phyloP scores from a whole-genome alignment of 2,888 invertebrate genomes.

The Tubulanus polymorphus region DNA sequence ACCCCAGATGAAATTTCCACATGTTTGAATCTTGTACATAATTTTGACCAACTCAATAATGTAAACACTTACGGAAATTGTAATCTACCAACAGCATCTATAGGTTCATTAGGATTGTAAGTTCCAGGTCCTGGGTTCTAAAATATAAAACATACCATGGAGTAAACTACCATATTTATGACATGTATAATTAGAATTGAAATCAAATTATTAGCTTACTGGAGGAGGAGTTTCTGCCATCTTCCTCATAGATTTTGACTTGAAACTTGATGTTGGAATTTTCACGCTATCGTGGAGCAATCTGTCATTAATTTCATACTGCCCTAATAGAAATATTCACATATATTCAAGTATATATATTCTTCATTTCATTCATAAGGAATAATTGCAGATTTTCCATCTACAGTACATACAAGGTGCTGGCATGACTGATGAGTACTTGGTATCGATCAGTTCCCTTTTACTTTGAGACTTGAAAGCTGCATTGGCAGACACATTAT shows the following conservation, averaged over 20 bases:
- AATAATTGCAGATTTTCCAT: not conserved
- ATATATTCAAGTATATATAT: not conserved
- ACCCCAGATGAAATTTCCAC: too few species aligned
- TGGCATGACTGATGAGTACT: conserved; percentile 29
- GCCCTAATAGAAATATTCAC: conserved; percentile 28
- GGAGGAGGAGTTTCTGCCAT: conserved; percentile 31
- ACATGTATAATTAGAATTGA: too few species aligned
- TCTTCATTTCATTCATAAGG: not conserved
- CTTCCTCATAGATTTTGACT: conserved; percentile 38
- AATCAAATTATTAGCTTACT: conserved; percentile 22
- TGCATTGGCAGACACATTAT: conserved; percentile 45
- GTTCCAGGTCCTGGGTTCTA: conserved; percentile 49
- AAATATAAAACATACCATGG: conserved; percentile 8
- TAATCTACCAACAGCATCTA: conserved; percentile 24
- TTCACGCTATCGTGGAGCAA: conserved; percentile 34
- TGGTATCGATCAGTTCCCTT: conserved; percentile 34
- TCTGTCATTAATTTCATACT: conserved; percentile 47
- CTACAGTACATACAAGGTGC: conserved; percentile 39
- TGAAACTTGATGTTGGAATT: conserved; percentile 47
- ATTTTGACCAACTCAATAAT: not conserved
- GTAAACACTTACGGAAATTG: conserved; percentile 40
- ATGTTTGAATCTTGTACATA: not conserved
- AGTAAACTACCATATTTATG: not conserved
- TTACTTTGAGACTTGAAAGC: conserved; percentile 49
- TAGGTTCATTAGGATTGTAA: conserved; percentile 29